A percentile compares a stretch with the other conserved stretches of the same genome.
These are phyloP conservation scores for Ophiothrix spiculata DNA, from an alignment of 35 echinoderm and acorn worm genomes.

Conservation along the genomic window DNA sequence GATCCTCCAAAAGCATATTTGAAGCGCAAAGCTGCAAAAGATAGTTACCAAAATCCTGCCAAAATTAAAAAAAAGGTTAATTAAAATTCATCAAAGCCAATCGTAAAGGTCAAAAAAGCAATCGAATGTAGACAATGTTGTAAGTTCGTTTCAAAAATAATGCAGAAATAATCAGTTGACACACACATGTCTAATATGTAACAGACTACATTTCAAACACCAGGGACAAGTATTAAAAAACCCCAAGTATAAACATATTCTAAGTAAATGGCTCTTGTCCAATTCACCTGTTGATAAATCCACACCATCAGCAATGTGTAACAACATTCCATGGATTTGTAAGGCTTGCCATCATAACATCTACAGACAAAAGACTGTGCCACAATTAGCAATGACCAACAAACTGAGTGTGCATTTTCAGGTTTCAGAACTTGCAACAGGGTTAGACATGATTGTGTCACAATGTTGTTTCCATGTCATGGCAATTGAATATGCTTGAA, in stretches of 20 bases:
- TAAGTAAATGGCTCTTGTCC: neutral
- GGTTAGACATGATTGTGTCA: too few species aligned
- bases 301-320: neutral
- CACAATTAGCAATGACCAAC: neutral
- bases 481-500: too few species aligned
- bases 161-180: neutral
- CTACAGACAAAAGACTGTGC: neutral
- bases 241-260: neutral
- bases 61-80: neutral
- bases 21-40: neutral
- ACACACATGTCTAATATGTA: neutral
- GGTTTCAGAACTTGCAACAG: too few species aligned
- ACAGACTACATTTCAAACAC: neutral
- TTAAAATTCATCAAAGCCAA: neutral
- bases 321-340: neutral
- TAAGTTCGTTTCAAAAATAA: neutral
- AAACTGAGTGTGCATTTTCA: too few species aligned
- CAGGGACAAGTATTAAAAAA: neutral
- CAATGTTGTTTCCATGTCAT: too few species aligned
- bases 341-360: neutral
- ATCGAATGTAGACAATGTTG: slow-evolving; percentile 2
- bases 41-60: neutral
- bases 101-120: neutral
- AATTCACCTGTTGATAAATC: neutral
- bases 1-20: neutral